Evolutionary conservation across 1,140 invertebrate genomes (phyloP).

Genomic region (Nasonia giraulti): DNA sequence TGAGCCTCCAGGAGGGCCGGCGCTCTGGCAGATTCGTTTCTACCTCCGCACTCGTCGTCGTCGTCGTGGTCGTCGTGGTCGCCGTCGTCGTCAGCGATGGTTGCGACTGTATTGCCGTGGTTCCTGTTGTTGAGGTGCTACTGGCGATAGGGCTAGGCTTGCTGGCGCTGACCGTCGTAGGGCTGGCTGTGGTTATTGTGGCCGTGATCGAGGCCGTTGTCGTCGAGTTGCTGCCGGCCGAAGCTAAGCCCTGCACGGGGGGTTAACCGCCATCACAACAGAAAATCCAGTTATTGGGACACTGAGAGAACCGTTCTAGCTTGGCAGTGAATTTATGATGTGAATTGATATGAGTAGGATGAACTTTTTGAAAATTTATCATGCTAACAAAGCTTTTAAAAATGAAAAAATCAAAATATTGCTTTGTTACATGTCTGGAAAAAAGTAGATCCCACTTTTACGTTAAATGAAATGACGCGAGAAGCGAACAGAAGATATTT

Average conservation of each 20-base stretch:
- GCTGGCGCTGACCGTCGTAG: constrained; percentile 76
- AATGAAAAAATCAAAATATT: background rate
- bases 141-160: constrained; percentile 60
- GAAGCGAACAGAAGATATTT: background rate
- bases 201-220: constrained; percentile 75
- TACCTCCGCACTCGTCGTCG: constrained; percentile 76
- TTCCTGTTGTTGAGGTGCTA: background rate
- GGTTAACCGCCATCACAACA: constrained; percentile 2
- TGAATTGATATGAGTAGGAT: background rate
- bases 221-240: constrained; percentile 67
- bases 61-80: constrained; percentile 69
- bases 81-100: background rate
- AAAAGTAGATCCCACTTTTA: background rate
- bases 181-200: constrained; percentile 77
- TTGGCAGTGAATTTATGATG: background rate
- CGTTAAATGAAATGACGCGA: background rate
- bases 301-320: background rate
- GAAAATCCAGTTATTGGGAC: background rate
- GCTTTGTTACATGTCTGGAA: background rate
- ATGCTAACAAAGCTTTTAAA: background rate
- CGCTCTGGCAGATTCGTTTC: constrained; percentile 79
- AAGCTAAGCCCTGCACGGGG: constrained; percentile 51
- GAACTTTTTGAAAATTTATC: background rate
- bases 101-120: background rate
- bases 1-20: constrained; percentile 91